Evolutionary conservation across 2,888 invertebrate species (phyloP).

Genomic region (Tinea trinotella): DNA sequence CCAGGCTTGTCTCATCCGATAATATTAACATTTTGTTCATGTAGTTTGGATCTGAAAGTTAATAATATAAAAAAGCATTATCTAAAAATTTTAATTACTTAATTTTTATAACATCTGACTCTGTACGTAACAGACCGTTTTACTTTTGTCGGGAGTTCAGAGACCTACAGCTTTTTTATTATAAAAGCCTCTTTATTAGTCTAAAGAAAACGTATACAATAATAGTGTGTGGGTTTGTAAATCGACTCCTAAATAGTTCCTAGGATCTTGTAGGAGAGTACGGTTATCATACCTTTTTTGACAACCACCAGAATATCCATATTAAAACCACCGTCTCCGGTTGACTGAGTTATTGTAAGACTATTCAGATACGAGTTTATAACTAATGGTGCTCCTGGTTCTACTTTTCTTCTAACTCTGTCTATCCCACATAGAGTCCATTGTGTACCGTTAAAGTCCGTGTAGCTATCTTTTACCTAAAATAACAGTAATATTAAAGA

Average conservation of each 20-base stretch:
- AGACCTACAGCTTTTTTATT: no score
- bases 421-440: constrained; percentile 76
- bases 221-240: no score
- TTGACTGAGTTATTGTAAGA: constrained; percentile 71
- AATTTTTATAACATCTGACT: no score
- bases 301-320: constrained; percentile 76
- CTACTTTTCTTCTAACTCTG: constrained; percentile 37
- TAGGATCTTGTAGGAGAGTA: no score
- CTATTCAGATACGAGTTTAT: constrained; percentile 80
- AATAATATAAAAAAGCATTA: neutral
- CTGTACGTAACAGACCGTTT: no score
- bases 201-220: no score
- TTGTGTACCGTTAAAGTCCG: constrained; percentile 78
- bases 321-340: constrained; percentile 50
- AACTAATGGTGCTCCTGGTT: constrained; percentile 50
- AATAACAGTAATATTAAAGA: neutral
- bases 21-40: constrained; percentile 75
- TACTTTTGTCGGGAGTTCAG: no score
- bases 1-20: constrained; percentile 71
- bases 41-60: constrained; percentile 72
- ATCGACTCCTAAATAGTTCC: no score
- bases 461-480: constrained; percentile 78
- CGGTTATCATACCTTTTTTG: constrained; percentile 57
- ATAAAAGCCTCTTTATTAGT: no score
- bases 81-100: no score